Conservation (phyloP, 2,888 invertebrate genomes). For the Acholoe squamosa region DNA sequence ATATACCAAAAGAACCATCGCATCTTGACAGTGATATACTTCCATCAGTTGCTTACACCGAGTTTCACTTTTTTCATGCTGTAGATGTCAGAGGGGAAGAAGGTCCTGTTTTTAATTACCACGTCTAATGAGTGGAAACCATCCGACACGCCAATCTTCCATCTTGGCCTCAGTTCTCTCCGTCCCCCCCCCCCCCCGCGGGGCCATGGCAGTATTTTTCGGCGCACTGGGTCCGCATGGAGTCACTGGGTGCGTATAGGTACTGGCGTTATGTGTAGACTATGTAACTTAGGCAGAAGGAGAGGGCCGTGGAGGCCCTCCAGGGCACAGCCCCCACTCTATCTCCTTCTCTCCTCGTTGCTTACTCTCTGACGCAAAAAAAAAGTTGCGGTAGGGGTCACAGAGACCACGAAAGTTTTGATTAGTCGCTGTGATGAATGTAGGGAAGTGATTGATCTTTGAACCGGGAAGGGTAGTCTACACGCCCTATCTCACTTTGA, state of each 20-base stretch:
- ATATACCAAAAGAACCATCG: no score
- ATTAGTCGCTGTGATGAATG: slow-evolving; percentile 57
- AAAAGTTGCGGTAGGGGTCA: slow-evolving; percentile 55
- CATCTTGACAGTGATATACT: not conserved
- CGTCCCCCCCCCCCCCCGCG: not conserved
- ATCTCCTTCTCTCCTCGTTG: not conserved
- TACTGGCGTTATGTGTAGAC: not conserved
- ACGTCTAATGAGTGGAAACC: slow-evolving; percentile 54
- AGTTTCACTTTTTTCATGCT: slow-evolving; percentile 19
- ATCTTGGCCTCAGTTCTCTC: slow-evolving; percentile 36
- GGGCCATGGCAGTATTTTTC: not conserved
- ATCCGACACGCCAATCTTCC: slow-evolving; percentile 49
- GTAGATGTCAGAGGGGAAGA: slow-evolving; percentile 36
- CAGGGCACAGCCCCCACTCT: not conserved
- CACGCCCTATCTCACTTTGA: slow-evolving; percentile 7
- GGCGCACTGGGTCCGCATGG: not conserved
- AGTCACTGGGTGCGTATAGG: slow-evolving; percentile 17
- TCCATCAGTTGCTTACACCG: not conserved
- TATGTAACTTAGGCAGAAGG: slow-evolving; percentile 44
- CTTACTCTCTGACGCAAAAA: not conserved
- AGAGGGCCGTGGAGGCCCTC: not conserved
- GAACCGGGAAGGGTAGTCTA: slow-evolving; percentile 18
- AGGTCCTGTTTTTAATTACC: slow-evolving; percentile 50
- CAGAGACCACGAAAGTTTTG: slow-evolving; percentile 48
- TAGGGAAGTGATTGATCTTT: slow-evolving; percentile 57